Percentiles rank a stretch among this genome's conserved stretches.
Evolutionary conservation across 2,888 invertebrate genomes (phyloP).

Genomic region (Heteropelma amictum): DNA sequence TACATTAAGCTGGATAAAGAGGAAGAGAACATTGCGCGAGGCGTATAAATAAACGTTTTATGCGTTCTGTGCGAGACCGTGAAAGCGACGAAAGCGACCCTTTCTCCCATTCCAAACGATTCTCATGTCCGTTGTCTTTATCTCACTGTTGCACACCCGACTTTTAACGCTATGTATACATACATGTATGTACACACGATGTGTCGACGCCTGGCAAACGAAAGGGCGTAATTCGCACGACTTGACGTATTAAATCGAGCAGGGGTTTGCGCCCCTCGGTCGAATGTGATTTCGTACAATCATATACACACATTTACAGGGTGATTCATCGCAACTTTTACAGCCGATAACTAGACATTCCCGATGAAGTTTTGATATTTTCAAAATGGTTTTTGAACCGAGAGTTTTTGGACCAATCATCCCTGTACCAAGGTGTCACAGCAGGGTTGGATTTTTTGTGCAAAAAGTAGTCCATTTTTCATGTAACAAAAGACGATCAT

Average conservation of each 20-base stretch:
- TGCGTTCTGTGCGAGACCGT: constrained; percentile 63
- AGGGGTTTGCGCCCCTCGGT: constrained; percentile 1
- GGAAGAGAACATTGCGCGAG: constrained; percentile 71
- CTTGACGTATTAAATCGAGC: not conserved
- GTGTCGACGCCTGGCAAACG: not conserved
- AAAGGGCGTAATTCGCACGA: not conserved
- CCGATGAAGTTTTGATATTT: no score
- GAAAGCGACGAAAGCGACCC: constrained; percentile 46
- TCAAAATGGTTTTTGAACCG: no score
- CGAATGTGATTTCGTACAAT: no score
- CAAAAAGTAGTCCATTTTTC: no score
- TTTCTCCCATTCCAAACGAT: constrained; percentile 50
- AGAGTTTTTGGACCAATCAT: no score
- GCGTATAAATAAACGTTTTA: constrained; percentile 78
- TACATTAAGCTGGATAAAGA: not conserved
- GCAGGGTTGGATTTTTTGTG: no score
- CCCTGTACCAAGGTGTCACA: no score
- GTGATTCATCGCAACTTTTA: no score
- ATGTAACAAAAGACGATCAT: no score
- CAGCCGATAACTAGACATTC: no score
- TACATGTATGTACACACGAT: no score
- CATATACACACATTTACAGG: no score
- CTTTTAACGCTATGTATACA: constrained; percentile 43
- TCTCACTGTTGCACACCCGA: constrained; percentile 53
- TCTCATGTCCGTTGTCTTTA: constrained; percentile 58